Conservation (phyloP, 2,797 vertebrate genomes). For the Chrysolophus pictus region DNA sequence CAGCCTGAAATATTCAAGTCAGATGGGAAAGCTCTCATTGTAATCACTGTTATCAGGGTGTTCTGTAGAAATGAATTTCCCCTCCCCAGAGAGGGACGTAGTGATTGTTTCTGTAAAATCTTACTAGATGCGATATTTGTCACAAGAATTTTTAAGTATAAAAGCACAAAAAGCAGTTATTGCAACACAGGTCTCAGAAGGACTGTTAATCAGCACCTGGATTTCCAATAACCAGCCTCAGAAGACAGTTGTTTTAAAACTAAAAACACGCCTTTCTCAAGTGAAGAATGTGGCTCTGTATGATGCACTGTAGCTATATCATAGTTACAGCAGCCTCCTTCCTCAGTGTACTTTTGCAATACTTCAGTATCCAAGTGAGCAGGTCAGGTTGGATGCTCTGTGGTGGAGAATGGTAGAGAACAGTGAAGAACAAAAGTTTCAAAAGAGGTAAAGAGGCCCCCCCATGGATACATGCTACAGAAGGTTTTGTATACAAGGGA, state of each 20-base stretch:
- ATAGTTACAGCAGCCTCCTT: neutral
- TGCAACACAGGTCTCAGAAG: neutral
- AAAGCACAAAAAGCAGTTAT: neutral
- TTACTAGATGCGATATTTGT: neutral
- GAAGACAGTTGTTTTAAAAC: neutral
- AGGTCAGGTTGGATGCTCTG: neutral
- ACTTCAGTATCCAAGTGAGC: neutral
- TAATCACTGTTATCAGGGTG: neutral
- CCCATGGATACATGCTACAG: neutral
- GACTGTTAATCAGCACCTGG: neutral
- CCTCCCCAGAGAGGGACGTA: neutral
- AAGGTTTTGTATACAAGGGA: neutral
- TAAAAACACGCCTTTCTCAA: neutral
- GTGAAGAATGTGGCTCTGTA: neutral
- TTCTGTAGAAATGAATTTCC: conserved; percentile 4
- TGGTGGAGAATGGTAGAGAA: neutral
- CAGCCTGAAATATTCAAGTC: neutral
- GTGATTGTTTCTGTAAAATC: neutral
- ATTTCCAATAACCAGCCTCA: neutral
- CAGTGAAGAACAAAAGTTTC: neutral
- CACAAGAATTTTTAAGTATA: neutral
- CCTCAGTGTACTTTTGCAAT: neutral
- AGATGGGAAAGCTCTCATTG: neutral
- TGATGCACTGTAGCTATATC: neutral
- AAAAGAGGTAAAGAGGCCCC: neutral